phyloP scores from a whole-genome alignment of 2,113 vertebrate species.

The Porphyrio hochstetteri region DNA sequence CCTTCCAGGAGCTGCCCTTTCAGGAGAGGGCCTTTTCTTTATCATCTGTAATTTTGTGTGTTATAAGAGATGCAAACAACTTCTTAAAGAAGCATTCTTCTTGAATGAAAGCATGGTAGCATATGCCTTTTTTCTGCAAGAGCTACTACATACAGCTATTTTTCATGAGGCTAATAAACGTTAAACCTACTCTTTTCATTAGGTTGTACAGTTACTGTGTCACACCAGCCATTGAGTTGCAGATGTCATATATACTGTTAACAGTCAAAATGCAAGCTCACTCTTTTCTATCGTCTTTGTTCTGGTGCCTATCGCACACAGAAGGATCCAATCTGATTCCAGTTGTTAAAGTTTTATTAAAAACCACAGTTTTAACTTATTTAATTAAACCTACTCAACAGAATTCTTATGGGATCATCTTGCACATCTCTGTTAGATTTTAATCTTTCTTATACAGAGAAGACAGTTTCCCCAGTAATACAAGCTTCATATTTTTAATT shows the following conservation, averaged over 20 bases:
- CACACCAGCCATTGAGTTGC: background rate
- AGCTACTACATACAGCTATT: background rate
- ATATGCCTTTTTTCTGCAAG: background rate
- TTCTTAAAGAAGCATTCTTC: background rate
- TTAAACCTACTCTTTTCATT: background rate
- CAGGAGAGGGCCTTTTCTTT: background rate
- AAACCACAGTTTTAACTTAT: background rate
- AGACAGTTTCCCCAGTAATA: background rate
- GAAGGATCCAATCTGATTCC: background rate
- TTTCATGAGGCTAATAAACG: background rate
- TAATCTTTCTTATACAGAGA: background rate
- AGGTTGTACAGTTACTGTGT: background rate
- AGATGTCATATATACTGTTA: background rate
- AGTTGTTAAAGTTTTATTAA: background rate
- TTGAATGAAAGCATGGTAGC: background rate
- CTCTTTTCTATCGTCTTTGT: background rate
- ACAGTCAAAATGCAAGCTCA: background rate
- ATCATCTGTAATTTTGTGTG: background rate
- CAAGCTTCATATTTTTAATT: background rate
- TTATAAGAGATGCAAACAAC: background rate
- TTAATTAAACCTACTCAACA: background rate
- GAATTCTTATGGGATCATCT: background rate
- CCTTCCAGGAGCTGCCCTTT: background rate
- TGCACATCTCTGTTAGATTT: background rate
- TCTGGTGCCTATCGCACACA: background rate